Evolutionary conservation across 2,113 vertebrate genomes (phyloP), one percentile per base, ranked within the genome.

Genomic region (Chamaea fasciata): DNA sequence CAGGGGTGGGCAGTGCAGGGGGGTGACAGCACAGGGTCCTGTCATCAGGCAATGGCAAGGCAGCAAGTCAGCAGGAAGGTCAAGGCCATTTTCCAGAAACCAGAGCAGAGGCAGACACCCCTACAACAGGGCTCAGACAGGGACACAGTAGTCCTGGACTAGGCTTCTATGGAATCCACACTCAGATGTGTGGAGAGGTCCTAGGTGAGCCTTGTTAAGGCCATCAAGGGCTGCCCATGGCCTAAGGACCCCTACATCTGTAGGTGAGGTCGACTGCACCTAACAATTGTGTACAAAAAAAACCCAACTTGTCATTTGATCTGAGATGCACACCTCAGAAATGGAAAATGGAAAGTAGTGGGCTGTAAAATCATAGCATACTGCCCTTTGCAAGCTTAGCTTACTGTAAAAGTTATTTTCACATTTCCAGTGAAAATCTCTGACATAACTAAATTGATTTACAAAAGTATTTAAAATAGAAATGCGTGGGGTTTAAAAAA

Each of bases 331-430:
- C 30, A 67, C 49, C 75, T 88, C 75, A 90, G 50, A 69, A 96
- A 95, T 31, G 37, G 68, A 65, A 92, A 92, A 94, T 67, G 37
- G 56, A 84, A 94, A 75, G 89, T 70, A 53, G 27, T 42, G 17
- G 63, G 74, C 90, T 96, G 70, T 95, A 93, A 95, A 95, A 95
- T 85, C 70, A 89, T n/a, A 88, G 31, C 44, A 56, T n/a, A 37
- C 35, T 92, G 73, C 57, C 63, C 76, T 89, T 90, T 60, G 46
- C 49, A 81, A 78, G 49, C 47, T 74, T 89, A 85, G 41, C 67
- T 73, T n/a, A 24, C 73, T 69, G 59, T 60, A 87, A 89, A 87
- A 87, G 63, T 63, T 92, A 83, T 85, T 95, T 91, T 94, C 50
- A 60, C 27, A 26, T 88, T 96, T 93, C 46, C 53, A 90, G 1